Evolutionary conservation across 2,113 vertebrate genomes (phyloP).

Genomic region (Vulpes ferrilata): DNA sequence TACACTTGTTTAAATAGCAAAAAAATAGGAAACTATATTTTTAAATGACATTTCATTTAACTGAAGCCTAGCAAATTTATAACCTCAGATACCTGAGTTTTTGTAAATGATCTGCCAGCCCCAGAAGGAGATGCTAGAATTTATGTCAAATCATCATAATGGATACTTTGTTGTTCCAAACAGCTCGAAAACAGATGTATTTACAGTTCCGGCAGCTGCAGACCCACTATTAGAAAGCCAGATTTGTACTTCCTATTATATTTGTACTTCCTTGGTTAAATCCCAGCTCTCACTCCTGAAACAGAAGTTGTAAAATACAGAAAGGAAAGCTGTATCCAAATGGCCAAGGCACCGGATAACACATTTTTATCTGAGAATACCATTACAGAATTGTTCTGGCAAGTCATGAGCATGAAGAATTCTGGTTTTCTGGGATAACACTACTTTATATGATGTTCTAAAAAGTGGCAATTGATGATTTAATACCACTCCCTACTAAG

Average conservation of each 20-base stretch:
- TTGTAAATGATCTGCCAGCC: slow-evolving; percentile 86
- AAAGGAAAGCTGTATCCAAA: slow-evolving; percentile 63
- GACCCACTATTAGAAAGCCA: slow-evolving; percentile 84
- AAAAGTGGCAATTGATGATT: background rate
- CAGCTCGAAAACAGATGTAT: slow-evolving; percentile 87
- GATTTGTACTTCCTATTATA: slow-evolving; percentile 80
- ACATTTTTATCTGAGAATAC: slow-evolving; percentile 18
- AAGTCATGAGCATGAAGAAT: background rate
- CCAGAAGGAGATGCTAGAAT: slow-evolving; percentile 86
- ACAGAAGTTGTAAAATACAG: slow-evolving; percentile 75
- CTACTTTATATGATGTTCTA: background rate
- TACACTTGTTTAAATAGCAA: background rate
- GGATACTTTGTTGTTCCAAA: slow-evolving; percentile 86
- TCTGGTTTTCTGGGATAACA: background rate
- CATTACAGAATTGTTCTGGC: background rate
- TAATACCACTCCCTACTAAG: too few relatives aligned
- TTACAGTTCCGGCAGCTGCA: slow-evolving; percentile 88
- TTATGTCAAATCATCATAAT: slow-evolving; percentile 86
- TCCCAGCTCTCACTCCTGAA: slow-evolving; percentile 78
- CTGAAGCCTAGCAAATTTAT: slow-evolving; percentile 72
- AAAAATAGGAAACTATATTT: slow-evolving; percentile 36
- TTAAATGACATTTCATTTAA: slow-evolving; percentile 77
- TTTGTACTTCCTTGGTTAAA: slow-evolving; percentile 76
- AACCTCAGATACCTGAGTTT: slow-evolving; percentile 86
- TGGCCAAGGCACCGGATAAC: background rate